These are phyloP conservation scores for Thinocorus orbignyianus DNA, from an alignment of 2,113 vertebrate genomes.

Conservation along the genomic window DNA sequence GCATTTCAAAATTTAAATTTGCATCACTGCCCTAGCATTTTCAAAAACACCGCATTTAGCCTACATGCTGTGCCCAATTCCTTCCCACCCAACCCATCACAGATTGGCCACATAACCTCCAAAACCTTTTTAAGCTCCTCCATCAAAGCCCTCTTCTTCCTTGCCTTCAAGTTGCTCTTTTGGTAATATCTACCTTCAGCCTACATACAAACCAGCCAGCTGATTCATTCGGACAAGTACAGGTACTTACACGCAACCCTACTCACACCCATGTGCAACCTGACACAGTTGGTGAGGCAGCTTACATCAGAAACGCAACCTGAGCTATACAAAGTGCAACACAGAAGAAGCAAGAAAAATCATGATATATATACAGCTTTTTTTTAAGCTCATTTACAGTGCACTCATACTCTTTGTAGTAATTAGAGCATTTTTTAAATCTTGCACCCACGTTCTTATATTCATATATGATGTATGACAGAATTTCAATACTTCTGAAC, in stretches of 20 bases:
- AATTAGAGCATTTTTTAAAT: background rate
- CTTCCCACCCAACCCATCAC: background rate
- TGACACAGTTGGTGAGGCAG: background rate
- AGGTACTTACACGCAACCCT: background rate
- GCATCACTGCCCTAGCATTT: background rate
- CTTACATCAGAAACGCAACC: background rate
- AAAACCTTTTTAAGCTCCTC: background rate
- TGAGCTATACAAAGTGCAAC: background rate
- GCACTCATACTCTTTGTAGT: background rate
- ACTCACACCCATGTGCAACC: background rate
- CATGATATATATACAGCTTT: too few relatives aligned
- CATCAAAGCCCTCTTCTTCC: background rate
- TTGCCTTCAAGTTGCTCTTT: background rate
- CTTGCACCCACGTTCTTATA: background rate
- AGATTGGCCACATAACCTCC: background rate
- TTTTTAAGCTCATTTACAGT: background rate
- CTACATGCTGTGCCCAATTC: background rate
- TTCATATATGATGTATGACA: background rate
- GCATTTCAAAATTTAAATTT: background rate
- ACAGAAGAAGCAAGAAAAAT: background rate
- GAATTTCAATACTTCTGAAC: background rate
- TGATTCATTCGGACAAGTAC: background rate
- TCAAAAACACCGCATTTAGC: background rate
- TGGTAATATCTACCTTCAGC: background rate
- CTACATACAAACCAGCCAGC: background rate